phyloP scores from a whole-genome alignment of 92 coral and sea anemone genomes.

The Epizoanthus rinbou region DNA sequence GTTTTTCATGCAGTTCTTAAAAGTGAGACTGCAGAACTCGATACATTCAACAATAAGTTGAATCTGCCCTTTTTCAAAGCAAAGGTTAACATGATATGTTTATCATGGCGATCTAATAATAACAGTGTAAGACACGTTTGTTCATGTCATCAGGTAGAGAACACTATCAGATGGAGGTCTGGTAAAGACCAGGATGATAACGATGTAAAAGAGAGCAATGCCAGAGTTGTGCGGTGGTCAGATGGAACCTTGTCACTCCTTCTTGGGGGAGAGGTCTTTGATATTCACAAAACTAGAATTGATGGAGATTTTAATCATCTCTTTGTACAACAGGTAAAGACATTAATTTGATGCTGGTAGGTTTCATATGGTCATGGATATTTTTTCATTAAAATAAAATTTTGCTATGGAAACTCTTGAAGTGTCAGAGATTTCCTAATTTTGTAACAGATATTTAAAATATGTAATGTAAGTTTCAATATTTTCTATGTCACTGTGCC shows the following conservation, averaged over 20 bases:
- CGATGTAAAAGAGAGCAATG: constrained; percentile 96
- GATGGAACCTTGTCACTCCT: constrained; percentile 96
- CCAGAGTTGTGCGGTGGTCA: constrained; percentile 94
- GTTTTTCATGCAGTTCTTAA: too few species aligned
- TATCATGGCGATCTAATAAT: too few species aligned
- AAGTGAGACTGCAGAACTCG: too few species aligned
- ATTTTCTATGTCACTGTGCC: too few species aligned
- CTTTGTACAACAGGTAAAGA: constrained; percentile 94
- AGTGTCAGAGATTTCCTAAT: too few species aligned
- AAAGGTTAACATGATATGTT: too few species aligned
- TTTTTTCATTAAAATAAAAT: background rate
- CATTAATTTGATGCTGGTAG: background rate
- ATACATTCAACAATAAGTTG: too few species aligned
- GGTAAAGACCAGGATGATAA: constrained; percentile 90
- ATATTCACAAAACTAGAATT: constrained; percentile 92
- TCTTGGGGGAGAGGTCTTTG: constrained; percentile 95
- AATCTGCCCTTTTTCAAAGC: too few species aligned
- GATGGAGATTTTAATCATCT: constrained; percentile 97
- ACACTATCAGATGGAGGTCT: constrained; percentile 93
- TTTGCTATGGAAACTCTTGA: too few species aligned
- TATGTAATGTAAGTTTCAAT: too few species aligned
- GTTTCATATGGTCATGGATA: background rate
- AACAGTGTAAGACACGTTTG: too few species aligned
- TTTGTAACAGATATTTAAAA: too few species aligned
- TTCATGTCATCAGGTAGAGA: constrained; percentile 74